These are phyloP conservation scores for Nesogale talazaci DNA, from an alignment of 2,113 vertebrate species.

Conservation along the genomic window DNA sequence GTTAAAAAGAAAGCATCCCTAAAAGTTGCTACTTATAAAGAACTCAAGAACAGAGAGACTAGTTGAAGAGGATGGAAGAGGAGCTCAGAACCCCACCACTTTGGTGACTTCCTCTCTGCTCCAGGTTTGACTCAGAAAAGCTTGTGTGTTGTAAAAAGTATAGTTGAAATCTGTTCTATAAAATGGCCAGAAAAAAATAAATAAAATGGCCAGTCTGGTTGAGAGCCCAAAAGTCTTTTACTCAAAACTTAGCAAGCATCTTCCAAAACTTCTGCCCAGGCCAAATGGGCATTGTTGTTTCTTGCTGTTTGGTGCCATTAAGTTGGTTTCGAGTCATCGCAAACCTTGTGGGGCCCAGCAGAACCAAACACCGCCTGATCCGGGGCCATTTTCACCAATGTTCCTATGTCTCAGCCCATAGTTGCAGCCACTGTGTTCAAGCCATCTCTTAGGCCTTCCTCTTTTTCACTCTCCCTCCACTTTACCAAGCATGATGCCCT, in stretches of 20 bases:
- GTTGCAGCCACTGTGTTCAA: too few relatives aligned
- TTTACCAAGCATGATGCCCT: too few relatives aligned
- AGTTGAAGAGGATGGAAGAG: background rate
- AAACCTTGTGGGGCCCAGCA: too few relatives aligned
- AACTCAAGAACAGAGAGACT: background rate
- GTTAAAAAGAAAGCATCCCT: too few relatives aligned
- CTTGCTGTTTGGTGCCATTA: too few relatives aligned
- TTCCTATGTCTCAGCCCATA: too few relatives aligned
- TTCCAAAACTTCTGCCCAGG: background rate
- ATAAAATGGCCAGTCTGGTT: background rate
- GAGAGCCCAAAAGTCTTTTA: background rate
- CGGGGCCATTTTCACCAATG: too few relatives aligned
- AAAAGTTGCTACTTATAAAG: background rate
- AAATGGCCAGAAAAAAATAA: background rate
- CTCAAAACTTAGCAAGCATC: background rate
- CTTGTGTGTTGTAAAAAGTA: background rate
- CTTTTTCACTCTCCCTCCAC: too few relatives aligned
- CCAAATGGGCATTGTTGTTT: background rate
- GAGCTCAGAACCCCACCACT: too few relatives aligned
- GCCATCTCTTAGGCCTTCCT: too few relatives aligned
- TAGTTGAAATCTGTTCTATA: background rate
- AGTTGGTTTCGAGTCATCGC: too few relatives aligned
- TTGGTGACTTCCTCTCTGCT: background rate
- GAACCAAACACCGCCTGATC: too few relatives aligned
- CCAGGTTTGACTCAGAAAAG: background rate